Evolutionary conservation across 2,888 invertebrate species (phyloP).

Genomic region (Ptilodon capucinus): DNA sequence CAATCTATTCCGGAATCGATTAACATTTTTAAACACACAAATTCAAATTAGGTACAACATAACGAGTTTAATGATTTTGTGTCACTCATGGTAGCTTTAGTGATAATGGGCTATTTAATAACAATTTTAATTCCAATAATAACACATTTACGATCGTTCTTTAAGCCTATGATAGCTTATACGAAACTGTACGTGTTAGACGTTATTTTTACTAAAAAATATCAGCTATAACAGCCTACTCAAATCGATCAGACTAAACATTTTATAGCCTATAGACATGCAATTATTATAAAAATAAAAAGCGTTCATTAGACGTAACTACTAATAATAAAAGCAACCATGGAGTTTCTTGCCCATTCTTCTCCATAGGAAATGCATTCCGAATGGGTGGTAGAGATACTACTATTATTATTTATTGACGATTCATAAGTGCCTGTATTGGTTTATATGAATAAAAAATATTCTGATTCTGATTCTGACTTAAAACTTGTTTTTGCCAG

Average conservation of each 20-base stretch:
- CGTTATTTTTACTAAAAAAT: neutral
- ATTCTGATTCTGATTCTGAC: too few relatives aligned
- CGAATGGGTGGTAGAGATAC: too few relatives aligned
- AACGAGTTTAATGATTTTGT: slow-evolving; percentile 17
- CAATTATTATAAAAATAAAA: neutral
- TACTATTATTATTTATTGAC: neutral
- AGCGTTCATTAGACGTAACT: too few relatives aligned
- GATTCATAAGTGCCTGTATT: too few relatives aligned
- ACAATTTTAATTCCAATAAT: neutral
- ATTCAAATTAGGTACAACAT: slow-evolving; percentile 14
- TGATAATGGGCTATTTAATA: slow-evolving; percentile 16
- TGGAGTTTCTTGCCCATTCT: too few relatives aligned
- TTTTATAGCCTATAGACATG: neutral
- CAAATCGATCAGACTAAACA: neutral
- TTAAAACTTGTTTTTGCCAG: too few relatives aligned
- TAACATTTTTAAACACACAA: slow-evolving; percentile 23
- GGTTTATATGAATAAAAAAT: too few relatives aligned
- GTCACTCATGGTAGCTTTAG: slow-evolving; percentile 19
- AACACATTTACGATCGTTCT: slow-evolving; percentile 1
- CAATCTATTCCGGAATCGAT: slow-evolving; percentile 25
- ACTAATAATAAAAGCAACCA: too few relatives aligned
- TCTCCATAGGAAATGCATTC: too few relatives aligned
- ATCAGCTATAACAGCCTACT: neutral
- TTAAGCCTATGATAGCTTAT: slow-evolving; percentile 3
- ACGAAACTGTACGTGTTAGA: neutral